These are phyloP conservation scores for Clanis bilineata DNA, from an alignment of 2,888 invertebrate species.

Conservation along the genomic window DNA sequence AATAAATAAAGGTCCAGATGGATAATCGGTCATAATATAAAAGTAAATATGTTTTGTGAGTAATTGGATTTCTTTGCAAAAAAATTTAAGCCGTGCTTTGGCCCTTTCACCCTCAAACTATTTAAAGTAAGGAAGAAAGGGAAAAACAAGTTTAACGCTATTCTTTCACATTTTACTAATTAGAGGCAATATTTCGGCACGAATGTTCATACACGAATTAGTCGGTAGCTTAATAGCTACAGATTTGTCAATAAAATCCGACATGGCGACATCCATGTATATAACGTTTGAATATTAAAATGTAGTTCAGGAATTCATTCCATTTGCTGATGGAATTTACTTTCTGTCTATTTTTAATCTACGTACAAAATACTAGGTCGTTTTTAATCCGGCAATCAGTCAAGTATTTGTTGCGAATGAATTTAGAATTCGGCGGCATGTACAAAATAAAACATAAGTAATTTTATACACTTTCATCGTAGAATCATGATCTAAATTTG, in stretches of 20 bases:
- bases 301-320: neutral
- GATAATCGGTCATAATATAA: too few relatives aligned
- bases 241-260: neutral
- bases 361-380: neutral
- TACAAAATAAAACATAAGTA: too few relatives aligned
- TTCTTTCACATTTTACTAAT: too few relatives aligned
- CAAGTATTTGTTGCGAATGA: neutral
- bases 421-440: neutral
- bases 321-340: neutral
- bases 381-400: neutral
- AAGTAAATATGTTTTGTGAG: too few relatives aligned
- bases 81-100: too few relatives aligned
- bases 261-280: neutral
- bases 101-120: too few relatives aligned
- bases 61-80: too few relatives aligned
- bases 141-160: too few relatives aligned
- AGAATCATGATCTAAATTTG: too few relatives aligned
- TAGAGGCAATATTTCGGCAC: neutral
- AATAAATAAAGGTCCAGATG: too few relatives aligned
- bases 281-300: constrained; percentile 1
- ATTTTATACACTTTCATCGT: too few relatives aligned
- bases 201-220: neutral
- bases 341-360: neutral
- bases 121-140: too few relatives aligned
- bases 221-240: neutral